Percentiles rank a stretch among this genome's conserved stretches.
These are phyloP conservation scores for Epirrhoe alternata DNA, from an alignment of 2,888 invertebrate genomes.

Conservation along the genomic window DNA sequence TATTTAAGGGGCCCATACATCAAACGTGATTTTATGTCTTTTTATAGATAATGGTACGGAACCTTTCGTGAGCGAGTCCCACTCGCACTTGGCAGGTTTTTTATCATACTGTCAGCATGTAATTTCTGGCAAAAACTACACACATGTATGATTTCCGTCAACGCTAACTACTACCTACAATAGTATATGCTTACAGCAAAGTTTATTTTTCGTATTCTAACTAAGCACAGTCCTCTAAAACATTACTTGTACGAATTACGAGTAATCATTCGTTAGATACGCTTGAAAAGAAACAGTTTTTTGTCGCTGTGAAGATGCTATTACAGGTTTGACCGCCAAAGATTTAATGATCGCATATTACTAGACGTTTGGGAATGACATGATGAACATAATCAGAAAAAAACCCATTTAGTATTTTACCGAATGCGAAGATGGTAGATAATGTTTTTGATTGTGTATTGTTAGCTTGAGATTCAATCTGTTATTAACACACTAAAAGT, in stretches of 20 bases:
- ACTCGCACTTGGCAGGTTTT: constrained; percentile 31
- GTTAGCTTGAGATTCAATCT: too few relatives aligned
- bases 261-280: constrained; percentile 37
- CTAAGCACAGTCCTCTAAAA: constrained; percentile 34
- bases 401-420: neutral
- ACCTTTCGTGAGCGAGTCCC: too few relatives aligned
- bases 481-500: too few relatives aligned
- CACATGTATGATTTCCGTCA: constrained; percentile 38
- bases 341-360: constrained; percentile 7
- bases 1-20: too few relatives aligned
- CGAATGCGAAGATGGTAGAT: neutral
- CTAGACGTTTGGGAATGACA: neutral
- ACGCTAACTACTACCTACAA: constrained; percentile 31
- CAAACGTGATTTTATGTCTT: too few relatives aligned
- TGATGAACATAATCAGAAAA: neutral
- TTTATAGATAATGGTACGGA: too few relatives aligned
- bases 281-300: constrained; percentile 38
- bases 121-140: constrained; percentile 36
- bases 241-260: constrained; percentile 33
- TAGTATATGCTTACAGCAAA: constrained; percentile 33
- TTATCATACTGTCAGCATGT: constrained; percentile 20
- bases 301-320: constrained; percentile 30
- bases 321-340: constrained; percentile 25
- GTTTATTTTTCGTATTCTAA: constrained; percentile 41
- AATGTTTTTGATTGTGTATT: neutral